Evolutionary conservation across 1,140 invertebrate species (phyloP), one percentile per base, ranked within the genome.

Genomic region (Heliconius hermathena): DNA sequence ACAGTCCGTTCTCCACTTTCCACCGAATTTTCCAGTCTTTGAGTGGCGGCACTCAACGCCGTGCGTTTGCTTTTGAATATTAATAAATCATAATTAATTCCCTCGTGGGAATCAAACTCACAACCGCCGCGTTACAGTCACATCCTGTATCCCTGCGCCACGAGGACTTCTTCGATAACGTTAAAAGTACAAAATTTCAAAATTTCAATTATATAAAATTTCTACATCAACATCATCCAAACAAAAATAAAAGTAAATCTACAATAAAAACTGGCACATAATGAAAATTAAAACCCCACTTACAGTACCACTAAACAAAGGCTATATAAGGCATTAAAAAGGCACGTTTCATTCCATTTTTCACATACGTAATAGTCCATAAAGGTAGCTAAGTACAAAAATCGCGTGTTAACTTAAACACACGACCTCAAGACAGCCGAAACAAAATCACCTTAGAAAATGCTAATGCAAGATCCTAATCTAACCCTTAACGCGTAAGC

Each of bases 401-500:
- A 78, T 91, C 84, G 90, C 91, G 91, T 91, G 90, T 84, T 22
- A 72, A 74, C 83, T 84, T 85, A 84, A 88, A 89, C 90, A 92
- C 90, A 93, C 91, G 90, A 92, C 91, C 90, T 91, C 90, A 90
- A 92, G 90, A 90, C 84, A 86, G 84, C 83, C 82, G 78, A 84
- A 87, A 87, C 76, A 74, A 76, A 78, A 78, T 77, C 77, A 81
- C 80, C 72, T 81, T 84, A 87, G 84, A 84, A 92, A 93, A 93
- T 93, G 91, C 90, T 93, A 92, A 93, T 93, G 85, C 84, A 82
- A 73, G 91, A 93, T 93, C 79, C 29, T 87, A 85, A 92, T 92
- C 90, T 80, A 72, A 73, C 80, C 81, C 84, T 86, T 89, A 91
- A 91, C 90, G 91, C 90, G 91, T 91, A 86, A 89, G 84, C 85